These are phyloP conservation scores for Neomicropteryx cornuta DNA, from an alignment of 1,140 invertebrate species.

Conservation along the genomic window DNA sequence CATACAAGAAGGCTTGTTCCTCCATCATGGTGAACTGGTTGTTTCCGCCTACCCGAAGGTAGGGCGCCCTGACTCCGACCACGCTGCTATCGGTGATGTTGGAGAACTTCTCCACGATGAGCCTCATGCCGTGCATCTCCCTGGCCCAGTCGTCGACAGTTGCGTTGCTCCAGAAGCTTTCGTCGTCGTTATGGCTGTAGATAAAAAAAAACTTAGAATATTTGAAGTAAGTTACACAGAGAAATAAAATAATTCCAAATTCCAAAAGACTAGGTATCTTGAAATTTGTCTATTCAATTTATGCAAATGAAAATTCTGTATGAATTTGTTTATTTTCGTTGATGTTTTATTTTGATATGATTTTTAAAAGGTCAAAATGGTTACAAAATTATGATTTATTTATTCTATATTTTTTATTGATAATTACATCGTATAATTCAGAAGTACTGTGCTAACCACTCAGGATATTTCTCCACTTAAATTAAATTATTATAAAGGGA, in stretches of 20 bases:
- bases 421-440: too few relatives aligned
- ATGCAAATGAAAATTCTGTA: slow-evolving; percentile 1
- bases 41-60: slow-evolving; percentile 87
- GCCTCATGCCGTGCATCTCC: slow-evolving; percentile 92
- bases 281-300: not conserved
- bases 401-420: too few relatives aligned
- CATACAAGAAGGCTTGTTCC: slow-evolving; percentile 91
- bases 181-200: slow-evolving; percentile 78
- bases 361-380: too few relatives aligned
- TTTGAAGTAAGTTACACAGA: slow-evolving; percentile 11
- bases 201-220: slow-evolving; percentile 18
- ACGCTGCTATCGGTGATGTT: slow-evolving; percentile 91
- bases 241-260: slow-evolving; percentile 7
- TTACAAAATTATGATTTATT: too few relatives aligned
- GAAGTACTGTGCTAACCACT: too few relatives aligned
- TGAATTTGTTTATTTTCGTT: too few relatives aligned
- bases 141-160: slow-evolving; percentile 90
- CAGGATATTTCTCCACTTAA: too few relatives aligned
- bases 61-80: slow-evolving; percentile 87
- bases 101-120: slow-evolving; percentile 85
- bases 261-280: too few relatives aligned
- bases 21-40: slow-evolving; percentile 98
- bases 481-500: too few relatives aligned
- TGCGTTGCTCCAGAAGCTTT: slow-evolving; percentile 89
- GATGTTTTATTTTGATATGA: too few relatives aligned